Evolutionary conservation across 2,888 invertebrate species (phyloP).

Genomic region (Gortyna flavago): DNA sequence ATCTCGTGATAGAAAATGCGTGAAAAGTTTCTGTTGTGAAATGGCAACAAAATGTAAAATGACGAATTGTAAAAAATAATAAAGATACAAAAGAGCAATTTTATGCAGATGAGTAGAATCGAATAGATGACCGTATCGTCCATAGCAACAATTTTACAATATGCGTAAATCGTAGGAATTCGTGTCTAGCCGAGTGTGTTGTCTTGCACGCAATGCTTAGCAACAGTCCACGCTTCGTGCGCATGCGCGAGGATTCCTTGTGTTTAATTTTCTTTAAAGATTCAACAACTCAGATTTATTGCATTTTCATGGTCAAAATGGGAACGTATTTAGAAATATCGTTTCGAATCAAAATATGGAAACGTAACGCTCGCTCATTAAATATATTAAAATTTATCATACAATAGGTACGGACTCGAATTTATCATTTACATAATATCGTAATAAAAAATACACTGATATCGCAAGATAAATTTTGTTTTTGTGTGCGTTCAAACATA

Average conservation of each 20-base stretch:
- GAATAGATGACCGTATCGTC: slow-evolving; percentile 31
- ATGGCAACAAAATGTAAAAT: slow-evolving; percentile 34
- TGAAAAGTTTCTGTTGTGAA: slow-evolving; percentile 47
- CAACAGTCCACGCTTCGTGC: slow-evolving; percentile 68
- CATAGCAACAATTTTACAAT: slow-evolving; percentile 63
- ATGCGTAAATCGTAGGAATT: slow-evolving; percentile 63
- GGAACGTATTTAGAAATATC: slow-evolving; percentile 42
- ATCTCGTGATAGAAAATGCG: slow-evolving; percentile 55
- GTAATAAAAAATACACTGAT: slow-evolving; percentile 46
- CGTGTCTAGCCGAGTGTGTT: slow-evolving; percentile 63
- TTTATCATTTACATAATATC: slow-evolving; percentile 55
- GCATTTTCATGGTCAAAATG: slow-evolving; percentile 53
- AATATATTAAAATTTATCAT: slow-evolving; percentile 35
- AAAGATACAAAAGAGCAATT: not conserved
- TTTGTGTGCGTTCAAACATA: slow-evolving; percentile 15
- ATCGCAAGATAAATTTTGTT: slow-evolving; percentile 37
- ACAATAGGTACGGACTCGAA: slow-evolving; percentile 42
- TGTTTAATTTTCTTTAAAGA: slow-evolving; percentile 67
- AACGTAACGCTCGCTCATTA: slow-evolving; percentile 14
- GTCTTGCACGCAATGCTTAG: slow-evolving; percentile 75
- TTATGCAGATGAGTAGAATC: not conserved
- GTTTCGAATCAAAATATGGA: slow-evolving; percentile 13
- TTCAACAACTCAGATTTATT: slow-evolving; percentile 51
- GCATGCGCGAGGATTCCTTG: slow-evolving; percentile 69
- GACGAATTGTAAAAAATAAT: not conserved